Evolutionary conservation across 2,797 vertebrate genomes (phyloP).

Genomic region (Diglossa cyanea): DNA sequence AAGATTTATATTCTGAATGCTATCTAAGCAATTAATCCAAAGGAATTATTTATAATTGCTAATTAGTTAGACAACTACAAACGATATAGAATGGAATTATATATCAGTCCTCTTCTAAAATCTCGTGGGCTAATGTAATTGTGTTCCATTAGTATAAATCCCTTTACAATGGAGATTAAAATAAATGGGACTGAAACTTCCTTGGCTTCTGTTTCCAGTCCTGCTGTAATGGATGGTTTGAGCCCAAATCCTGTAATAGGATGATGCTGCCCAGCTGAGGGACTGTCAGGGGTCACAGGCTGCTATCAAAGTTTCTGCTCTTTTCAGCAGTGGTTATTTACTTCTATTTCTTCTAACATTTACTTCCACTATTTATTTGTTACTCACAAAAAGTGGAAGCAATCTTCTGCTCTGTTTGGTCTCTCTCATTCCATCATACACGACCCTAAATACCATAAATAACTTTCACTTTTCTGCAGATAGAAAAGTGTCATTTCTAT

Average conservation of each 20-base stretch:
- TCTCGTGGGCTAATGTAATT: constrained; percentile 26
- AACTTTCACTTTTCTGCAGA: background rate
- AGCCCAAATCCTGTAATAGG: background rate
- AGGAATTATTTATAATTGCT: constrained; percentile 54
- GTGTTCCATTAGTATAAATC: constrained; percentile 31
- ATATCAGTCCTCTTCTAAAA: constrained; percentile 16
- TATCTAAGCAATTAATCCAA: constrained; percentile 56
- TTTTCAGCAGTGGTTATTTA: background rate
- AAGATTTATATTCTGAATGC: constrained; percentile 54
- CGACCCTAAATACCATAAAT: background rate
- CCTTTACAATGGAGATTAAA: constrained; percentile 43
- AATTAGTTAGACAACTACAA: constrained; percentile 57
- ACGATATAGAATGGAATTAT: constrained; percentile 29
- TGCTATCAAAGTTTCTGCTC: background rate
- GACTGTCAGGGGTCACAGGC: background rate
- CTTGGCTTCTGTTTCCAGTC: background rate
- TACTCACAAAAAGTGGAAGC: background rate
- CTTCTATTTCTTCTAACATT: background rate
- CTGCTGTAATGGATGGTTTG: background rate
- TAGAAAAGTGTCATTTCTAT: background rate
- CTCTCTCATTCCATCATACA: background rate
- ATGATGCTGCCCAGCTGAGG: background rate
- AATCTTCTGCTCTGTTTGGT: background rate
- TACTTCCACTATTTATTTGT: background rate
- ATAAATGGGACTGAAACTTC: constrained; percentile 24